phyloP scores from a whole-genome alignment of 2,888 invertebrate species.

The Embidobia sp. region DNA sequence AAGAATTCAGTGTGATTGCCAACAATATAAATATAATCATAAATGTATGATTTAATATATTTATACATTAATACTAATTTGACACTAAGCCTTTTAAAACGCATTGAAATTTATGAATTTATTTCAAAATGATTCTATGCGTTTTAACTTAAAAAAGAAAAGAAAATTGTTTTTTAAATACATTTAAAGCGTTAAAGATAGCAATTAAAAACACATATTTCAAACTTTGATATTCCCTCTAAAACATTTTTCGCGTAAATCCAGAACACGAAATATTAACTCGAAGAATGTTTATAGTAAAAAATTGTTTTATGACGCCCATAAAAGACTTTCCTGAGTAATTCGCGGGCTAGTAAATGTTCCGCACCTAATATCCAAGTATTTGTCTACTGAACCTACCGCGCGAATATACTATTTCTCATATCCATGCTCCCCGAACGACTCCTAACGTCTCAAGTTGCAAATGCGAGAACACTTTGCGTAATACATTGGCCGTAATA shows the following conservation, averaged over 20 bases:
- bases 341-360: constrained; percentile 40
- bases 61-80: too few species aligned
- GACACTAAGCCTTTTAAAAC: too few species aligned
- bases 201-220: background rate
- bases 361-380: constrained; percentile 46
- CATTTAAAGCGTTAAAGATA: too few species aligned
- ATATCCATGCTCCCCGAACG: constrained; percentile 33
- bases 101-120: too few species aligned
- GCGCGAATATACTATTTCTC: constrained; percentile 42
- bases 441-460: constrained; percentile 47
- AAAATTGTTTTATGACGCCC: constrained; percentile 34
- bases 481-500: constrained; percentile 51
- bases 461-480: constrained; percentile 45
- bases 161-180: too few species aligned
- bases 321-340: constrained; percentile 46
- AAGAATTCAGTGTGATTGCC: too few species aligned
- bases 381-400: constrained; percentile 37
- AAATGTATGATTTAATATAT: too few species aligned
- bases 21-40: too few species aligned
- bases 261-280: constrained; percentile 21
- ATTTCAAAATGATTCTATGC: too few species aligned
- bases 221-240: background rate
- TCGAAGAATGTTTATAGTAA: constrained; percentile 29
- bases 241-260: constrained; percentile 20
- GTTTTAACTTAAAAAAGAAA: too few species aligned